Conservation (phyloP, 1,140 invertebrate genomes). For the Psilanteris sp. region DNA sequence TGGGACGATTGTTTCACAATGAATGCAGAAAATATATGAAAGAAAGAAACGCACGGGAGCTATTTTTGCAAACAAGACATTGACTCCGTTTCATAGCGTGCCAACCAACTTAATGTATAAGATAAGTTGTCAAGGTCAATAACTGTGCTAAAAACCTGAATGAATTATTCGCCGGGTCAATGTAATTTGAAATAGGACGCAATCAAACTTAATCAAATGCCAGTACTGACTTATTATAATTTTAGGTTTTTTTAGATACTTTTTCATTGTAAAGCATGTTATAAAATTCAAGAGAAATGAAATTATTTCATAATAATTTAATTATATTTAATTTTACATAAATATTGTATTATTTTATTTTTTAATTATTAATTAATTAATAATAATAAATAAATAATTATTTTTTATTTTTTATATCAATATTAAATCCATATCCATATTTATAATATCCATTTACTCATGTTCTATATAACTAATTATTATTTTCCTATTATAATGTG, state of each 20-base stretch:
- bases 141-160: conserved; percentile 65
- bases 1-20: conserved; percentile 76
- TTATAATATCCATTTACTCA: too few species aligned
- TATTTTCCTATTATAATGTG: too few species aligned
- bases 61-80: conserved; percentile 77
- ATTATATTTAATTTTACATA: too few species aligned
- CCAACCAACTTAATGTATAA: conserved; percentile 45
- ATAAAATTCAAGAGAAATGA: too few species aligned
- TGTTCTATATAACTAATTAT: too few species aligned
- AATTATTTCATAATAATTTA: too few species aligned
- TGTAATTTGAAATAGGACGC: conserved; percentile 49
- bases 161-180: conserved; percentile 56
- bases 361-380: background rate
- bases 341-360: background rate
- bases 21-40: conserved; percentile 26
- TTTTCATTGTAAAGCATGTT: too few species aligned
- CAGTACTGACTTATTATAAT: too few species aligned
- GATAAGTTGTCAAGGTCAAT: conserved; percentile 57
- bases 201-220: conserved; percentile 20
- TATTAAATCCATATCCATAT: too few species aligned
- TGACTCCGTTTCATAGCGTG: conserved; percentile 65
- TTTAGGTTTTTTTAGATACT: too few species aligned
- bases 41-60: conserved; percentile 63
- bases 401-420: too few species aligned
- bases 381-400: background rate